Evolutionary conservation across 2,888 invertebrate genomes (phyloP).

Genomic region (Ophion slaviceki): DNA sequence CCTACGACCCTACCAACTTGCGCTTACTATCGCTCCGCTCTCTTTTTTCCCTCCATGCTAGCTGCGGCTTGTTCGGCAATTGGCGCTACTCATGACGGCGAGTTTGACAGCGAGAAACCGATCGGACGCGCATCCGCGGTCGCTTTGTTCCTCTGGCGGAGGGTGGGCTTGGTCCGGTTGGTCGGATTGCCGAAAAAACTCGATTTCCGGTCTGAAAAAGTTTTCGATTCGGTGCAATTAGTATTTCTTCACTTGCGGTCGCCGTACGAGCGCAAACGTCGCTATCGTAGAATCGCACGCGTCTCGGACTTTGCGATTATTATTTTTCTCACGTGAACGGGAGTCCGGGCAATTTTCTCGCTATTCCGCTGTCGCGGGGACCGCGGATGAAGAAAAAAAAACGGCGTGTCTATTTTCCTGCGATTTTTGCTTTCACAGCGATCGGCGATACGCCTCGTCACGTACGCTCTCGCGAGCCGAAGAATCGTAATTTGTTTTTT

Average conservation of each 20-base stretch:
- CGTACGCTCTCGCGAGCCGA: constrained; percentile 6
- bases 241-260: not conserved
- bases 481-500: not conserved
- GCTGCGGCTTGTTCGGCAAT: too few relatives aligned
- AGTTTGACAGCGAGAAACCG: too few relatives aligned
- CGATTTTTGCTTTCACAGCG: not conserved
- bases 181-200: too few relatives aligned
- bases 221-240: not conserved
- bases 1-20: not conserved
- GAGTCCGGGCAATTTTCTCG: too few relatives aligned
- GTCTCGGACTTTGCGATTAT: not conserved
- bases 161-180: too few relatives aligned
- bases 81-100: too few relatives aligned
- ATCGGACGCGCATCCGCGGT: too few relatives aligned
- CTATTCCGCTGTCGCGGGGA: not conserved
- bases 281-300: not conserved
- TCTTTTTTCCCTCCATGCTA: not conserved
- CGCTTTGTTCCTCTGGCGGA: too few relatives aligned
- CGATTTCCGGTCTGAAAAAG: too few relatives aligned
- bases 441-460: constrained; percentile 14
- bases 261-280: too few relatives aligned
- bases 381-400: not conserved
- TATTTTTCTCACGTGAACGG: not conserved
- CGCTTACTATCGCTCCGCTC: not conserved
- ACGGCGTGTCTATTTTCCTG: not conserved